These are phyloP conservation scores for Tetragonula carbonaria DNA, from an alignment of 2,888 invertebrate genomes.

Conservation along the genomic window DNA sequence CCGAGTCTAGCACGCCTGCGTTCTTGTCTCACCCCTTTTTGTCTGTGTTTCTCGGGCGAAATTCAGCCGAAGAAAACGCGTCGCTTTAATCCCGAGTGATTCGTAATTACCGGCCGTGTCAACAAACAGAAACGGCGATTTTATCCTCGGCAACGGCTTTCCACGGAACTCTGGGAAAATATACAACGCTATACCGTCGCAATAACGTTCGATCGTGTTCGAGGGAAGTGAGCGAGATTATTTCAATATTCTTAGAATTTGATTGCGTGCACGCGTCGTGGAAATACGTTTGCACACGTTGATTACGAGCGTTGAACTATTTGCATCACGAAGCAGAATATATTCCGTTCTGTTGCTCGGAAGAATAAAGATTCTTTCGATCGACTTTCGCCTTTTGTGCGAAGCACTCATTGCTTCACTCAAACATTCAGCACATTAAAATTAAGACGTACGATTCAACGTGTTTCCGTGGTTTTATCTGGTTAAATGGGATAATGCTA, in stretches of 20 bases:
- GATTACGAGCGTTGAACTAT: not conserved
- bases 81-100: conserved; percentile 27
- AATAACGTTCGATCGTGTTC: not conserved
- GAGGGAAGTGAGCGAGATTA: not conserved
- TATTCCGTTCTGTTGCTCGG: no score
- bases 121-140: conserved; percentile 24
- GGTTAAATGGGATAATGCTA: no score
- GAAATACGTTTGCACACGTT: not conserved
- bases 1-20: not conserved
- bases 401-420: no score
- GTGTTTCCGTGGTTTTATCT: no score
- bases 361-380: no score
- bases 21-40: conserved; percentile 46
- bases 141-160: conserved; percentile 9
- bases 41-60: conserved; percentile 5
- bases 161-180: not conserved
- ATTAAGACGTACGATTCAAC: no score
- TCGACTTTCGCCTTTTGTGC: no score
- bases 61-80: conserved; percentile 23
- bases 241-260: not conserved
- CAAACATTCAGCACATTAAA: no score
- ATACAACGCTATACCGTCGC: conserved; percentile 14
- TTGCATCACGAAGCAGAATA: no score
- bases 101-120: conserved; percentile 34
- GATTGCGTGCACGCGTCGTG: not conserved